phyloP scores from a whole-genome alignment of 37 sponge, comb jelly and placozoan genomes.

The Eunapius fragilis region DNA sequence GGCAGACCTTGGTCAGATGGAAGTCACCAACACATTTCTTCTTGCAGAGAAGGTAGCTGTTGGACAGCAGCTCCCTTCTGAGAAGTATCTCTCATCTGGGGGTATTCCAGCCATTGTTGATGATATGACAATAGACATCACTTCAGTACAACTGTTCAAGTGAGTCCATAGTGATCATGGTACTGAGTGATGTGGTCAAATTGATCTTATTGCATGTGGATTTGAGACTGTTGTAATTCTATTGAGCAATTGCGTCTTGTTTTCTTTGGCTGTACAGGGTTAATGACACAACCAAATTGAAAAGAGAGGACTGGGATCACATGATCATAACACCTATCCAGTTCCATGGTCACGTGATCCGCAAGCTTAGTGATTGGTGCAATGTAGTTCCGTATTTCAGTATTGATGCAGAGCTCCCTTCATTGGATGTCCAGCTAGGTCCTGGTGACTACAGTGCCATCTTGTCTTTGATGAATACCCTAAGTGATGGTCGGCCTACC shows the following conservation, averaged over 20 bases:
- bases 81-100: neutral
- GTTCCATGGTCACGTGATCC: conserved; percentile 36
- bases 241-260: no score
- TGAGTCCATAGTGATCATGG: no score
- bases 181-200: no score
- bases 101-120: conserved; percentile 46
- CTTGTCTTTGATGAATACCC: neutral
- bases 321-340: conserved; percentile 48
- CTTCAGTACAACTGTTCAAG: conserved; percentile 41
- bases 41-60: conserved; percentile 2
- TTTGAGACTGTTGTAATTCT: no score
- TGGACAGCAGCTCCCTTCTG: neutral
- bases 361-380: conserved; percentile 48
- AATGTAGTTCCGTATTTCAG: conserved; percentile 27
- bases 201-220: no score
- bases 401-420: conserved; percentile 18
- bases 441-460: neutral
- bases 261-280: neutral
- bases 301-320: conserved; percentile 9
- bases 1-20: conserved; percentile 41
- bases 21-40: conserved; percentile 39
- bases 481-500: neutral
- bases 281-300: neutral
- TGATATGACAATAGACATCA: conserved; percentile 17
- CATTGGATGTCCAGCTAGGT: conserved; percentile 19